Evolutionary conservation across 2,113 vertebrate genomes (phyloP).

Genomic region (Leptobrachium leishanense): DNA sequence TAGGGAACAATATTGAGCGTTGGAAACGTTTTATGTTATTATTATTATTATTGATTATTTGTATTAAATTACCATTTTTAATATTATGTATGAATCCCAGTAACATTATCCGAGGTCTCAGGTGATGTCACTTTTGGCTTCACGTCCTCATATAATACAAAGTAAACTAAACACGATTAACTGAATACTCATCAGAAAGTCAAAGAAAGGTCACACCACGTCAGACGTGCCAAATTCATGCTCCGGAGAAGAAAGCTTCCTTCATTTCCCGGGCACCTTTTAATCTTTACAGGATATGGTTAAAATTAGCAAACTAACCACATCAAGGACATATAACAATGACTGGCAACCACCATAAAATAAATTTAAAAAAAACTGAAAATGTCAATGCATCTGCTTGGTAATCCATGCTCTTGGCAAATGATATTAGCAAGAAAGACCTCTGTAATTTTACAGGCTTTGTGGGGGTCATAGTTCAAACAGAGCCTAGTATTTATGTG

Average conservation of each 20-base stretch:
- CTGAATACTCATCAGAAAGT: background rate
- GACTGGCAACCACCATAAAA: constrained; percentile 13
- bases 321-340: constrained; percentile 30
- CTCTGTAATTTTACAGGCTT: too few species aligned
- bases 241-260: background rate
- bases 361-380: constrained; percentile 16
- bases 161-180: background rate
- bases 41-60: too few species aligned
- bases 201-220: constrained; percentile 7
- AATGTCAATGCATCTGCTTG: constrained; percentile 5
- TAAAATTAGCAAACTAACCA: constrained; percentile 31
- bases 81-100: too few species aligned
- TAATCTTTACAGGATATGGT: constrained; percentile 19
- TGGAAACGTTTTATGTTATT: too few species aligned
- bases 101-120: background rate
- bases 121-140: background rate
- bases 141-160: background rate
- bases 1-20: too few species aligned
- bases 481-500: too few species aligned
- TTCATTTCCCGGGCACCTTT: constrained; percentile 1
- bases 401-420: background rate
- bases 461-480: too few species aligned
- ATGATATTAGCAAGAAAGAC: too few species aligned
- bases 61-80: too few species aligned
- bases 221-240: background rate